Evolutionary conservation across 2,797 vertebrate genomes (phyloP), one percentile per base, ranked within the genome.

Genomic region (Cuniculus paca): DNA sequence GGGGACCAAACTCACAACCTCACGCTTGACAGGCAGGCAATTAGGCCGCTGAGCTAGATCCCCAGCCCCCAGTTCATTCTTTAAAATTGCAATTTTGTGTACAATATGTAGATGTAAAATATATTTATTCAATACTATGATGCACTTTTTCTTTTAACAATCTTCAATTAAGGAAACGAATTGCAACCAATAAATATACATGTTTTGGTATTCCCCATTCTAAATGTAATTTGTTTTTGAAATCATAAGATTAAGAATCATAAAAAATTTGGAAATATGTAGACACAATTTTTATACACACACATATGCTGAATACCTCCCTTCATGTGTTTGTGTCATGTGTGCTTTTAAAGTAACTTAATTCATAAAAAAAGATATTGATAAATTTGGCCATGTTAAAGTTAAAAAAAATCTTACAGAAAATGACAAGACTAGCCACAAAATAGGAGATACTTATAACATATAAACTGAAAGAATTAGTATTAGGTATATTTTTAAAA

Each of bases 341-440:
- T 65, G 61, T 77, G 24, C 60, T 12, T 84, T 2, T 52, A 85
- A 85, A 94, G 34, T 77, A 72, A 63, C 4, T 94, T 86, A 70
- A 89, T 89, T 79, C 10, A 48, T 42, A 72, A 82, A 84, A 31
- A 3, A 72, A 77, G 24, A 91, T 89, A 70, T 3, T 87, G 42
- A 95, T 56, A 75, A 60, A 65, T 58, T 42, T 93, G 16, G 36
- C 11, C n/a, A 84, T 63, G 72, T 70, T 90, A 78, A 91, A 91
- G 54, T 80, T 85, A 79, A 93, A 78, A 61, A 6, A 45, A 9
- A 75, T 16, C 48, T 24, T 92, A 70, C 56, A 72, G 36, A 91
- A 94, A 94, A 82, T 42, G 56, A 65, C 20, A 97, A 91, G 36
- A 81, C 24, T 58, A 87, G 22, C 7, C 5, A 90, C 81, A 79